These are phyloP conservation scores for Drosophila dunni DNA, from an alignment of 1,140 invertebrate species.

Conservation along the genomic window DNA sequence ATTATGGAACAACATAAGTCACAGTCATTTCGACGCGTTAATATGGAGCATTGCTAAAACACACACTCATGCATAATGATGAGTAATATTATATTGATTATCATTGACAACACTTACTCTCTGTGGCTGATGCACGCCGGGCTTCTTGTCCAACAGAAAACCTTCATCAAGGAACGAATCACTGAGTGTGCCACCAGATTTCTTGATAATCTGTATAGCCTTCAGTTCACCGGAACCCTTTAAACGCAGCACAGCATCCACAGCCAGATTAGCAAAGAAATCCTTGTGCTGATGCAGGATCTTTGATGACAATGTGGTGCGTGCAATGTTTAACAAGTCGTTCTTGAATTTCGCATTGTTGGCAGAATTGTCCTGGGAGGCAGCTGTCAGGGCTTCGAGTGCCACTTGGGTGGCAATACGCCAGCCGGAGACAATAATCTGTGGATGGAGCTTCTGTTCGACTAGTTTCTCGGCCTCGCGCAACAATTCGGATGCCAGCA, in stretches of 20 bases:
- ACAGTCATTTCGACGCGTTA: constrained; percentile 80
- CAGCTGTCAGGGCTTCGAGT: constrained; percentile 90
- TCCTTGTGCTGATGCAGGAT: constrained; percentile 99
- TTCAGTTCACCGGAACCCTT: constrained; percentile 98
- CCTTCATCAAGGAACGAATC: constrained; percentile 99
- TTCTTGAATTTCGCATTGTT: constrained; percentile 92
- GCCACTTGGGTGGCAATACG: constrained; percentile 94
- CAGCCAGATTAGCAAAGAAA: constrained; percentile 97
- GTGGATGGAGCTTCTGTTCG: constrained; percentile 98
- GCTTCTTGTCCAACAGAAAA: constrained; percentile 98
- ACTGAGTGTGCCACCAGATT: constrained; percentile 94
- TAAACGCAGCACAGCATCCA: constrained; percentile 96
- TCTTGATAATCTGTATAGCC: constrained; percentile 99
- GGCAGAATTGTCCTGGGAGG: constrained; percentile 92
- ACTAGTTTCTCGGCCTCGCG: constrained; percentile 98
- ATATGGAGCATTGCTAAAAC: constrained; percentile 43
- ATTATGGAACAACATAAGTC: constrained; percentile 67
- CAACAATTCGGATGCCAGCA: constrained; percentile 97
- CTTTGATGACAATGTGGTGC: constrained; percentile 99
- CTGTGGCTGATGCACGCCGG: constrained; percentile 95
- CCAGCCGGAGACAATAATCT: constrained; percentile 99
- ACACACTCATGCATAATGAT: not conserved
- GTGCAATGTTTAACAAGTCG: constrained; percentile 98
- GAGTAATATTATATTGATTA: constrained; percentile 2
- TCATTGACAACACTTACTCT: constrained; percentile 77